Base-by-base conservation (phyloP, 2,888 invertebrate genomes). In the Coronaproctus castanopsis region DNA sequence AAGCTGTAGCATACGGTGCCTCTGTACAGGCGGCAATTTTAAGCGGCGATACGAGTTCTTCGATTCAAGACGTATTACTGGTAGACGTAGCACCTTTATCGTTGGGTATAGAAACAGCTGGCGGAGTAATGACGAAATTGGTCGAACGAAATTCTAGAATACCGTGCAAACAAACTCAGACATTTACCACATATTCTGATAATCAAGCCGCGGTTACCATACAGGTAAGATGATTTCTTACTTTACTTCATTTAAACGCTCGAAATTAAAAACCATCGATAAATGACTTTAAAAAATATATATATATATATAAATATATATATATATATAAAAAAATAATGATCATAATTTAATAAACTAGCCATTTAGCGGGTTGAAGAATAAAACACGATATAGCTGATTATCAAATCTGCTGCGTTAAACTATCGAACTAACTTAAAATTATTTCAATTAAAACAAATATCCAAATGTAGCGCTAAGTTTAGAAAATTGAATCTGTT, bases 21-120 rank as follows among this genome's bases (percentile, higher is more conserved):
- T 91, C 92, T 21, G 89, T 93, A 0, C 93, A 93, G 72, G 93
- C 91, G 1, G 93, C 92, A 52, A 91, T 92, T 65, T 75, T 95
- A 20, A 81, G 81, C 20, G 91, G 72, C n/a, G 67, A 70, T 62
- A 70, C 67, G 10, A 74, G 73, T 62, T 75, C 80, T 2, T 78
- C 76, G 72, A 85, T 88, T 65, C 83, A 85, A 69, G 87, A 83
- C 67, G 79, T 83, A 1, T 72, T 83, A 0, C 70, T 84, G 10
- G 80, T 83, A 0, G 83, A 84, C 68, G 82, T 83, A 1, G 76
- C 81, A 0, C 80, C 78, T 65, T 72, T 85, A 21, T 84, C 84
- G 0, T 74, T 85, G 55, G 84, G 84, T 48, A 84, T 85, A 62
- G 87, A 88, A 71, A 85, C 84, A 0, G 84, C 84, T 20, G 85